Conservation (phyloP, 2,888 invertebrate genomes). For the Nomada ferruginata region DNA sequence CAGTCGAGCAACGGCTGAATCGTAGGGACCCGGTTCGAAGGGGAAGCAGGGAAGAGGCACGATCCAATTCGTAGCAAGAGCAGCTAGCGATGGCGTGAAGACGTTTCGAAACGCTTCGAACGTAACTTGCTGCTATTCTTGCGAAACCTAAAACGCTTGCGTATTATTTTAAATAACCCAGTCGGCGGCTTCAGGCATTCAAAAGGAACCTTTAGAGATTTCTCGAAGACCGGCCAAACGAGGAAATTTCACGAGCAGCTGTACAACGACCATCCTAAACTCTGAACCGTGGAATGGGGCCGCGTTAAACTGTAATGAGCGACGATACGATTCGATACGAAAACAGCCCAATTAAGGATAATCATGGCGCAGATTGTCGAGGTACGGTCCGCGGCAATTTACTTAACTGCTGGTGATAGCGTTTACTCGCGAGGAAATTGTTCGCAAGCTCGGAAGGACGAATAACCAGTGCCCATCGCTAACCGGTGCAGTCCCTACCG, state of each 20-base stretch:
- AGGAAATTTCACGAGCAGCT: not conserved
- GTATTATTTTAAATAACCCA: not conserved
- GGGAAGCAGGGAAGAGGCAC: not conserved
- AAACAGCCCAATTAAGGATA: not conserved
- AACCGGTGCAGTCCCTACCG: slow-evolving; percentile 30
- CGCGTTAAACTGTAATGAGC: not conserved
- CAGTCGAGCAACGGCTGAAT: slow-evolving; percentile 49
- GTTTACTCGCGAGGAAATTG: not conserved
- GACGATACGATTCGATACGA: not conserved
- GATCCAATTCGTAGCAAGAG: slow-evolving; percentile 11
- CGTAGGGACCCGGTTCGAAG: not conserved
- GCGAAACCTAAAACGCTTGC: slow-evolving; percentile 10
- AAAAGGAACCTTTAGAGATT: slow-evolving; percentile 6
- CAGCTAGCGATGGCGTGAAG: slow-evolving; percentile 39
- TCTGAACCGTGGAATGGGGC: too few relatives aligned
- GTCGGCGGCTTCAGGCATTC: not conserved
- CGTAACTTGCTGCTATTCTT: not conserved
- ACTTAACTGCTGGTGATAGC: too few relatives aligned
- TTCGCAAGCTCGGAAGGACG: not conserved
- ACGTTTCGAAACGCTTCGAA: not conserved
- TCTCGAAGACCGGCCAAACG: not conserved
- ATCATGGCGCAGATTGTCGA: too few relatives aligned
- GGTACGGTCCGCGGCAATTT: too few relatives aligned
- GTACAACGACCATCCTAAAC: not conserved
- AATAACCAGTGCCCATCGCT: slow-evolving; percentile 28